phyloP scores from a whole-genome alignment of 2,888 invertebrate genomes.

The Nematopogon swammerdamellus region DNA sequence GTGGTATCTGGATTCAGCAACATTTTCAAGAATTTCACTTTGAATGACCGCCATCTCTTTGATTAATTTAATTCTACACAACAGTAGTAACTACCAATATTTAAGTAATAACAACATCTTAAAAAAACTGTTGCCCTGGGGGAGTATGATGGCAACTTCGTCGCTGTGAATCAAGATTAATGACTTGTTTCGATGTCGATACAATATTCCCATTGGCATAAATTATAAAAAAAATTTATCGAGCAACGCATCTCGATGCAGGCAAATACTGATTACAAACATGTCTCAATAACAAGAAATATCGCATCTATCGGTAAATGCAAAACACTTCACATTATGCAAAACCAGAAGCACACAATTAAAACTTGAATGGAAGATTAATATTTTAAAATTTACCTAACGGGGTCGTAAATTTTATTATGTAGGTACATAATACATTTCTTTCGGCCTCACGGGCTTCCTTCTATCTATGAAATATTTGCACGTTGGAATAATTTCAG shows the following conservation, averaged over 20 bases:
- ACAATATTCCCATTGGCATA: neutral
- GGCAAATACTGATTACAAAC: neutral
- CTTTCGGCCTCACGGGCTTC: no score
- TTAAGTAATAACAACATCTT: neutral
- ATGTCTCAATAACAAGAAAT: neutral
- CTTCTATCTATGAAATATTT: no score
- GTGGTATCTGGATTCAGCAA: neutral
- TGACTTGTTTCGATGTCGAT: neutral
- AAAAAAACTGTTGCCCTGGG: neutral
- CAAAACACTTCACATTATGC: neutral
- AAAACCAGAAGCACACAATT: neutral
- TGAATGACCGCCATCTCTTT: neutral
- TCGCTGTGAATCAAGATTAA: neutral
- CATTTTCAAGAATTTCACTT: neutral
- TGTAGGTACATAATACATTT: no score
- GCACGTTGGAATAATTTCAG: no score
- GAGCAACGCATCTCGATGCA: neutral
- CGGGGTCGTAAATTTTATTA: neutral
- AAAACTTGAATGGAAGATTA: neutral
- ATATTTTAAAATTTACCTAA: neutral
- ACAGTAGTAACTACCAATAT: neutral
- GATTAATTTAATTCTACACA: neutral
- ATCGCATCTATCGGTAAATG: neutral
- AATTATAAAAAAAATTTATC: neutral
- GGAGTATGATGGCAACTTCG: neutral